These are phyloP conservation scores for Polia nebulosa DNA, from an alignment of 2,888 invertebrate genomes.

Conservation along the genomic window DNA sequence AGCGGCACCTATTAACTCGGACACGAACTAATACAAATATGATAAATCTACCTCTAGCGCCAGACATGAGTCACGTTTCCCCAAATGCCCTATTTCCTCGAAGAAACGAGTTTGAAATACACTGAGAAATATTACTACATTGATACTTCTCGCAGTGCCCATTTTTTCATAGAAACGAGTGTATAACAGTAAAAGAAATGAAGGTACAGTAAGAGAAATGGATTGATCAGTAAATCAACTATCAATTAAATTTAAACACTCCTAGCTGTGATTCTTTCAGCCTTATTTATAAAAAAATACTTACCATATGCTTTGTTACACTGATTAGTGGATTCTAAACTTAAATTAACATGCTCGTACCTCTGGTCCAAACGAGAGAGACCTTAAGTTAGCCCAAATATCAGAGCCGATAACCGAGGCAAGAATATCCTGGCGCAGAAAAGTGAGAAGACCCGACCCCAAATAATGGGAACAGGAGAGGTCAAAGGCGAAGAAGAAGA, in stretches of 20 bases:
- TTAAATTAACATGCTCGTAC: too few species aligned
- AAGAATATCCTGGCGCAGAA: too few species aligned
- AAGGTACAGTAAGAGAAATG: background rate
- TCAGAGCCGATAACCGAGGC: too few species aligned
- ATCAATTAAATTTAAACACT: background rate
- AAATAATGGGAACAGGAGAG: too few species aligned
- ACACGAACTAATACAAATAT: constrained; percentile 39
- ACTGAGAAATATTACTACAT: constrained; percentile 18
- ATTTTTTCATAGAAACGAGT: constrained; percentile 6
- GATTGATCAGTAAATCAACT: background rate
- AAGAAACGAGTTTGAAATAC: constrained; percentile 16
- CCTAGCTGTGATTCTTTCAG: background rate
- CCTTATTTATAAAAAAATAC: too few species aligned
- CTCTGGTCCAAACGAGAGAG: too few species aligned
- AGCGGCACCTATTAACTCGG: constrained; percentile 38
- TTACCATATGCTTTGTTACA: too few species aligned
- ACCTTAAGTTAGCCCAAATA: too few species aligned
- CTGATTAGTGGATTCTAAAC: too few species aligned
- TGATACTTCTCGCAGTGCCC: constrained; percentile 11
- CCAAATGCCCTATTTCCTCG: constrained; percentile 37
- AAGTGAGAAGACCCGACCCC: too few species aligned
- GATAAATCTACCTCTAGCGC: constrained; percentile 28
- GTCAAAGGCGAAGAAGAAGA: too few species aligned
- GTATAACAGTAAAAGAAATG: background rate
- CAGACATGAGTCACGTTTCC: constrained; percentile 18